Percentiles rank a stretch among this genome's conserved stretches.
Evolutionary conservation across 1,140 invertebrate species (phyloP).

Genomic region (Zaprionus africanus): DNA sequence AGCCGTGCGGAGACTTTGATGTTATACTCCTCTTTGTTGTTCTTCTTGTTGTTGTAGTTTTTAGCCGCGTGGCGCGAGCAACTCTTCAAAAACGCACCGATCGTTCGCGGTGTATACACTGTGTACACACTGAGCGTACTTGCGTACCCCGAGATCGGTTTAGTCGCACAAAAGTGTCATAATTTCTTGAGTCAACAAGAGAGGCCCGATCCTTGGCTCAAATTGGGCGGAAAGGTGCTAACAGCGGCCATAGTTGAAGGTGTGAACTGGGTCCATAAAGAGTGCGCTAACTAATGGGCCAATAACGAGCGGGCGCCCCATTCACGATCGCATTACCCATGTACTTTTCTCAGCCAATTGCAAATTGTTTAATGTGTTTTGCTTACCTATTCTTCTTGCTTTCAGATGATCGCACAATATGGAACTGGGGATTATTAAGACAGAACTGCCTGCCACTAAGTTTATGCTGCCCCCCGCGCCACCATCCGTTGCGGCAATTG

Average conservation of each 20-base stretch:
- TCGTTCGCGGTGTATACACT: conserved; percentile 23
- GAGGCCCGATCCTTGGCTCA: conserved; percentile 16
- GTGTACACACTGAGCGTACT: background rate
- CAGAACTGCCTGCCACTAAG: conserved; percentile 77
- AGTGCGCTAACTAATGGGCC: conserved; percentile 52
- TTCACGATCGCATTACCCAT: conserved; percentile 6
- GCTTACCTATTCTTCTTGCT: conserved; percentile 16
- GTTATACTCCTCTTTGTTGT: conserved; percentile 28
- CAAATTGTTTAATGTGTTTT: conserved; percentile 20
- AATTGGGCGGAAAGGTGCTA: conserved; percentile 69
- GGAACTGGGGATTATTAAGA: conserved; percentile 83
- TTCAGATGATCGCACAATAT: conserved; percentile 78
- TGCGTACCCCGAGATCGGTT: background rate
- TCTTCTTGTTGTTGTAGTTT: conserved; percentile 14
- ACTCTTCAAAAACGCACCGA: conserved; percentile 41
- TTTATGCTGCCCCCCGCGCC: conserved; percentile 80
- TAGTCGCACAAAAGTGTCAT: conserved; percentile 62
- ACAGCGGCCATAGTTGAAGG: conserved; percentile 54
- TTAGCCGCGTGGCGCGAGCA: conserved; percentile 35
- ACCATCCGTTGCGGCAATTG: conserved; percentile 54
- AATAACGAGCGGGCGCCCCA: conserved; percentile 19
- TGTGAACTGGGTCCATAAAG: conserved; percentile 60
- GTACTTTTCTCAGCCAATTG: conserved; percentile 34
- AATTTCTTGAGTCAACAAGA: conserved; percentile 64
- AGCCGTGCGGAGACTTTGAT: conserved; percentile 65